Evolutionary conservation across 92 coral and sea anemone species (phyloP).

Genomic region (Umimayanthus chanpuru): DNA sequence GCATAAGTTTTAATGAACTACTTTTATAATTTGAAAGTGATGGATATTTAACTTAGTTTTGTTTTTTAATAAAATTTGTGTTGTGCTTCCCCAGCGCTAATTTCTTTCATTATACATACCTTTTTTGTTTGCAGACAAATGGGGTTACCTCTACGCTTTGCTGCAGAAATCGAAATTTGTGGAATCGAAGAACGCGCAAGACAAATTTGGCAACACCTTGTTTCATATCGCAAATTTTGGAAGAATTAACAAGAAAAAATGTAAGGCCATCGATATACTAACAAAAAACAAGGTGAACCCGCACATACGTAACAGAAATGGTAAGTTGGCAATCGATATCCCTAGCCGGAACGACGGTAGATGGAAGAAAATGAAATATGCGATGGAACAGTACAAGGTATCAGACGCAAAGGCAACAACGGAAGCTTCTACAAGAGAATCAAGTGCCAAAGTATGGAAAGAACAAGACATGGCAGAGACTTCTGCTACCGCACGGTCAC

Average conservation of each 20-base stretch:
- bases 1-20: background rate
- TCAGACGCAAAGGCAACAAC: background rate
- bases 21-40: background rate
- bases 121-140: slow-evolving; percentile 45
- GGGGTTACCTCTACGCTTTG: slow-evolving; percentile 50
- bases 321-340: slow-evolving; percentile 45
- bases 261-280: slow-evolving; percentile 57
- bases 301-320: slow-evolving; percentile 44
- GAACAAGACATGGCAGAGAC: background rate
- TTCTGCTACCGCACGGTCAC: slow-evolving; percentile 21
- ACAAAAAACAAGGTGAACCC: slow-evolving; percentile 67
- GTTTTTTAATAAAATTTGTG: too few relatives aligned
- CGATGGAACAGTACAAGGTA: slow-evolving; percentile 46
- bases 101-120: background rate
- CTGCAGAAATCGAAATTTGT: slow-evolving; percentile 44
- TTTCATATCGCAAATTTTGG: slow-evolving; percentile 63
- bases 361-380: slow-evolving; percentile 52
- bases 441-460: slow-evolving; percentile 2
- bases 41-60: too few relatives aligned
- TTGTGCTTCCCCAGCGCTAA: too few relatives aligned
- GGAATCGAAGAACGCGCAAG: slow-evolving; percentile 52
- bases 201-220: slow-evolving; percentile 53
- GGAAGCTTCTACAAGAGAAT: background rate
- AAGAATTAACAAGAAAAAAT: slow-evolving; percentile 40
- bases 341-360: slow-evolving; percentile 52